Conservation (phyloP, 2,888 invertebrate species). For the Drosophila siamana region DNA sequence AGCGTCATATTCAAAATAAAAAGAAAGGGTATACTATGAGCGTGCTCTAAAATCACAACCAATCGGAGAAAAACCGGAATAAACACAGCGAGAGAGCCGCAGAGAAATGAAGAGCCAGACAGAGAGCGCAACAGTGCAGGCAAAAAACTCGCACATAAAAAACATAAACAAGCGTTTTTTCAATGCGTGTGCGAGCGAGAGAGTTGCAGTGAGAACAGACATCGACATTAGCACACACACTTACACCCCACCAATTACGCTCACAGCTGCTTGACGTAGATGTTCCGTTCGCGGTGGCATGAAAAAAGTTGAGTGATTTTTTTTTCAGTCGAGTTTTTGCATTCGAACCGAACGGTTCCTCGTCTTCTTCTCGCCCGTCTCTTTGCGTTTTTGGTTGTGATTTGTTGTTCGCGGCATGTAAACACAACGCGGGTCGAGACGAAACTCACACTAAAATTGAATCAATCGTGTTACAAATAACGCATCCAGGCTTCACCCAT, state of each 20-base stretch:
- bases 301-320: slow-evolving; percentile 83
- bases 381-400: slow-evolving; percentile 60
- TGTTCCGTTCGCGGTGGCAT: slow-evolving; percentile 21
- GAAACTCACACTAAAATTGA: slow-evolving; percentile 21
- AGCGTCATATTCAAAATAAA: too few species aligned
- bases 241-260: slow-evolving; percentile 36
- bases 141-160: slow-evolving; percentile 72
- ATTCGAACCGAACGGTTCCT: slow-evolving; percentile 76
- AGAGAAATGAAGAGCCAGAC: slow-evolving; percentile 34
- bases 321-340: slow-evolving; percentile 86
- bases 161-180: slow-evolving; percentile 79
- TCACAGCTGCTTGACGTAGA: slow-evolving; percentile 51
- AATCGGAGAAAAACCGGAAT: slow-evolving; percentile 60
- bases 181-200: slow-evolving; percentile 39
- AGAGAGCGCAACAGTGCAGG: slow-evolving; percentile 37
- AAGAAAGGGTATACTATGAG: slow-evolving; percentile 39
- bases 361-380: slow-evolving; percentile 55
- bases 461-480: slow-evolving; percentile 35
- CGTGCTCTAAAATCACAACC: slow-evolving; percentile 23
- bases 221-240: slow-evolving; percentile 26
- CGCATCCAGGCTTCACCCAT: not conserved
- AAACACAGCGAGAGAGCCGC: slow-evolving; percentile 26
- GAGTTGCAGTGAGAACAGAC: slow-evolving; percentile 21
- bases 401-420: slow-evolving; percentile 66
- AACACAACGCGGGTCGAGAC: slow-evolving; percentile 52